A percentile compares a stretch with the other conserved stretches of the same genome.
Evolutionary conservation across 2,113 vertebrate genomes (phyloP).

Genomic region (Crypturellus undulatus): DNA sequence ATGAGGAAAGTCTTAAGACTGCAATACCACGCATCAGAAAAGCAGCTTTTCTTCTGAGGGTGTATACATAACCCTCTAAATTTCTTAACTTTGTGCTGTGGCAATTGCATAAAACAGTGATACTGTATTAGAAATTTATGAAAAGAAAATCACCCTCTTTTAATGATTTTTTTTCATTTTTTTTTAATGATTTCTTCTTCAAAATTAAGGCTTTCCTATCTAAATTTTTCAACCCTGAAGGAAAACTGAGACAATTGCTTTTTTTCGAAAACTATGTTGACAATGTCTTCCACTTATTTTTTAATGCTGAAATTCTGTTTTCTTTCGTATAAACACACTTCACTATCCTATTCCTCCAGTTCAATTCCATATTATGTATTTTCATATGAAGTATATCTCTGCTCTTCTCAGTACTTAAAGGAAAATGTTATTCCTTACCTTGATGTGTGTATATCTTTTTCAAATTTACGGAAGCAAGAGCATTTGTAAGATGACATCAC

Average conservation of each 20-base stretch:
- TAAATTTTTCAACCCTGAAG: not conserved
- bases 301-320: not conserved
- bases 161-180: not conserved
- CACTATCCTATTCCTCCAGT: not conserved
- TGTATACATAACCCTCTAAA: not conserved
- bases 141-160: not conserved
- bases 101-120: not conserved
- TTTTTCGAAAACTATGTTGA: not conserved
- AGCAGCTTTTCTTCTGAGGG: not conserved
- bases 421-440: not conserved
- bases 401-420: not conserved
- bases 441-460: not conserved
- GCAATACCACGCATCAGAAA: not conserved
- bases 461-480: not conserved
- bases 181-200: no score
- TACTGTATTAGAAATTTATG: not conserved
- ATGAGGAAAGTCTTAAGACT: fast-evolving
- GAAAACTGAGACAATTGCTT: not conserved
- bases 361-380: not conserved
- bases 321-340: not conserved
- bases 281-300: not conserved
- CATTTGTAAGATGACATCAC: not conserved
- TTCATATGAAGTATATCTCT: not conserved
- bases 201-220: not conserved
- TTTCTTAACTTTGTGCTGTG: not conserved